Conservation (phyloP, 2,113 vertebrate species). For the Channa argus region DNA sequence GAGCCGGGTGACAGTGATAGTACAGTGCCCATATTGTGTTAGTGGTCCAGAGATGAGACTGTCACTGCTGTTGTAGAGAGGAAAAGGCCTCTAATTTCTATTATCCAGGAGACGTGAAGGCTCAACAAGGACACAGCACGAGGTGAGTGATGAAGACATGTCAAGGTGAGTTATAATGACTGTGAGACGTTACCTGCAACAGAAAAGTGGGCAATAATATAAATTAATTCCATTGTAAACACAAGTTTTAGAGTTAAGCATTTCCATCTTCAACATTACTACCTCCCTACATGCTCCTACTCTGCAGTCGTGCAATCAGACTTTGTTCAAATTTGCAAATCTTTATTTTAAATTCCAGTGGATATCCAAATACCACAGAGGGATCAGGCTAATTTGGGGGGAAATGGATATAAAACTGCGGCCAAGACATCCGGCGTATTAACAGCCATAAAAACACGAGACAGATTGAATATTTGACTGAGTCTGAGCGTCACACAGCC, state of each 20-base stretch:
- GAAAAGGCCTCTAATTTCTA: background rate
- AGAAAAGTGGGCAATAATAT: background rate
- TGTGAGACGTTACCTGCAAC: conserved; percentile 27
- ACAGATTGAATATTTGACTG: too few species aligned
- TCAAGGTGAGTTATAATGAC: conserved; percentile 1
- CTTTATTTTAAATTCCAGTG: too few species aligned
- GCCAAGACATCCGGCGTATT: too few species aligned
- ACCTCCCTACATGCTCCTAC: too few species aligned
- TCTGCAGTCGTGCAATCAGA: too few species aligned
- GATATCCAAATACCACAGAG: too few species aligned
- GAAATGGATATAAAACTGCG: too few species aligned
- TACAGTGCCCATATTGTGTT: conserved; percentile 84
- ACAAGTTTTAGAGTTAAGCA: background rate
- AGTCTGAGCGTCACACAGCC: too few species aligned
- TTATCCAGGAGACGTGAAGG: conserved; percentile 22
- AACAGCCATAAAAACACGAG: too few species aligned
- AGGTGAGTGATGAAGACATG: conserved; percentile 28
- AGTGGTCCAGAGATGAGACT: conserved; percentile 29
- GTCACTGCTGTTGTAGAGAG: conserved; percentile 12
- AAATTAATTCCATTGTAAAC: background rate
- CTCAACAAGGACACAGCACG: background rate
- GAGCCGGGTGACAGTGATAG: conserved; percentile 85
- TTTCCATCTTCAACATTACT: too few species aligned
- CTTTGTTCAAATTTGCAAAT: too few species aligned
- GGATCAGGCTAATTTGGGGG: too few species aligned